Evolutionary conservation across 2,113 vertebrate species (phyloP), one percentile per base, ranked within the genome.

Genomic region (Sigmodon hispidus): DNA sequence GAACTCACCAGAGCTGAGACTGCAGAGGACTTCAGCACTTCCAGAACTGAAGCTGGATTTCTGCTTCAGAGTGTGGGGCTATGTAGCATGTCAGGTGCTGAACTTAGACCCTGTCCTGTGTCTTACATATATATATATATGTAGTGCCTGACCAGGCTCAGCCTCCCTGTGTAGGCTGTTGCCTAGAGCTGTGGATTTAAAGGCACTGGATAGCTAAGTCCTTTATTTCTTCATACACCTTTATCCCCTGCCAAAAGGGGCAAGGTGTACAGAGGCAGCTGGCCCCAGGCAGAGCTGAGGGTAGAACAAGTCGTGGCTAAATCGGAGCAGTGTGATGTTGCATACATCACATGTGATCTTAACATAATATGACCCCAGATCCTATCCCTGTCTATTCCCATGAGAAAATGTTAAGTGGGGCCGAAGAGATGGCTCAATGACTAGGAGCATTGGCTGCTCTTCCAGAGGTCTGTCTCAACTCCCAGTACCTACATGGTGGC

Each of bases 341-440:
- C 97, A 43, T 69, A 93, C 89, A 43, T 55, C 73, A 8, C n/a
- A 19, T 29, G 80, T 19, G 59, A 22, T 83, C 50, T 40, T 90
- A 11, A 92, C 17, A 48, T 11, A 45, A 13, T 2, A 21, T 15
- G 7, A 17, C 4, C 59, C 48, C 19, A 2, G 29, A 61, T 61
- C 57, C 80, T 45, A 87, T 91, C 31, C 40, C 90, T 63, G 94
- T 95, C 91, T 65, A 89, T 77, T 89, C 93, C 89, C 94, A 8
- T 91, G 96, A 94, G 96, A 98, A 86, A 97, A 98, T 98, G 98
- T 97, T 97, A 98, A 96, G 26, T 61, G 15, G 24, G 24, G 57
- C 40, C 31, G 40, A 63, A 43, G 80, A 45, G 40, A 63, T 43
- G 26, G 80, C 15, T 61, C 55, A 63, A 1, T 63, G 57, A 31